A percentile compares a stretch with the other conserved stretches of the same genome.
These are phyloP conservation scores for Microcebus murinus DNA, from an alignment of 2,113 vertebrate species.

Conservation along the genomic window DNA sequence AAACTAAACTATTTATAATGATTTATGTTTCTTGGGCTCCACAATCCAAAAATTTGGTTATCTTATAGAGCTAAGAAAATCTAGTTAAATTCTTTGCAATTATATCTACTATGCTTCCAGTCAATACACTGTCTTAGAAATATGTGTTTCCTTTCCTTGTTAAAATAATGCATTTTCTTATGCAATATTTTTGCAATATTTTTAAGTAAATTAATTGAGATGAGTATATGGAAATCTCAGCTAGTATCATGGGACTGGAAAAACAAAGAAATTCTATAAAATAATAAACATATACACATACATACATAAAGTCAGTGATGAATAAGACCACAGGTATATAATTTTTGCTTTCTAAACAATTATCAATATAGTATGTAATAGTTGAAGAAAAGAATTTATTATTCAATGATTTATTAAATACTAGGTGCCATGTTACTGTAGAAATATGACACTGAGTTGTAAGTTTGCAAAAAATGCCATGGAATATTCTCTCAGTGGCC, in stretches of 20 bases:
- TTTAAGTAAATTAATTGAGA: background rate
- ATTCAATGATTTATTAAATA: background rate
- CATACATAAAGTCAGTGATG: background rate
- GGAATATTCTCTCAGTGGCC: background rate
- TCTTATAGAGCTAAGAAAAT: background rate
- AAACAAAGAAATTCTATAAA: background rate
- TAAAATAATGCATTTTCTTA: background rate
- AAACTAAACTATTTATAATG: background rate
- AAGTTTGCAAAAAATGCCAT: background rate
- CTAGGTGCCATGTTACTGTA: background rate
- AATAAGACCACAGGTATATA: background rate
- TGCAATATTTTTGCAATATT: no score
- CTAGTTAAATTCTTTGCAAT: background rate
- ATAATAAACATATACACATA: background rate
- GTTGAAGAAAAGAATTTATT: background rate
- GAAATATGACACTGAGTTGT: background rate
- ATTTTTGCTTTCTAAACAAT: background rate
- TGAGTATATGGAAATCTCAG: background rate
- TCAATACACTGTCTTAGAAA: background rate
- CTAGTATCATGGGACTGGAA: background rate
- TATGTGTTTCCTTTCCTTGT: background rate
- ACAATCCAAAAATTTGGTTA: background rate
- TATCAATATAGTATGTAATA: background rate
- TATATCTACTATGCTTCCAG: background rate
- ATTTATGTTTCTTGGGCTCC: background rate